Conservation (phyloP, 2,888 invertebrate species). For the Erannis defoliaria region DNA sequence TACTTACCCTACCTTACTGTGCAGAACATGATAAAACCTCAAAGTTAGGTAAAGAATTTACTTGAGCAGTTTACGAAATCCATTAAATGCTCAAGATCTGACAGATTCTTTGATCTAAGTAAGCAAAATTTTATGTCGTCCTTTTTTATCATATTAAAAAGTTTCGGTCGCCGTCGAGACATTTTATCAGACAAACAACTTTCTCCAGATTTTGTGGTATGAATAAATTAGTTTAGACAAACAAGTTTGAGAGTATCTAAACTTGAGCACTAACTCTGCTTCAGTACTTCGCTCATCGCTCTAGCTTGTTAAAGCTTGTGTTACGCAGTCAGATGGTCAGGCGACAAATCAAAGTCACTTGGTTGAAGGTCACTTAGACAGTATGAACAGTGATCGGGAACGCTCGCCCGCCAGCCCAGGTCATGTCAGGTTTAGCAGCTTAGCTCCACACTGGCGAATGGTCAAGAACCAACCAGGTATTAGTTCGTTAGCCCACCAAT, state of each 20-base stretch:
- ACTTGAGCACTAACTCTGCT: not conserved
- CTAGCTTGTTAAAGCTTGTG: not conserved
- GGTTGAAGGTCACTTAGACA: no score
- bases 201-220: constrained; percentile 28
- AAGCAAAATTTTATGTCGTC: constrained; percentile 53
- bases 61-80: constrained; percentile 56
- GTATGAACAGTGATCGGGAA: no score
- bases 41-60: constrained; percentile 48
- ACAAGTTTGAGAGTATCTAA: constrained; percentile 12
- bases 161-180: constrained; percentile 40
- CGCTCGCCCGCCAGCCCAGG: no score
- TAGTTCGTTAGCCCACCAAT: no score
- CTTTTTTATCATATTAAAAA: constrained; percentile 60
- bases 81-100: constrained; percentile 57
- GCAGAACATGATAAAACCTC: constrained; percentile 20
- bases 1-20: not conserved
- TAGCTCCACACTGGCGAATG: no score
- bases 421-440: no score
- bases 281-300: not conserved
- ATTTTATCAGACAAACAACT: constrained; percentile 26
- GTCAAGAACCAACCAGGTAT: no score
- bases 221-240: constrained; percentile 24
- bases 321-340: no score
- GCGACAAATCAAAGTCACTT: no score
- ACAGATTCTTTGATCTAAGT: constrained; percentile 51